Evolutionary conservation across 2,113 vertebrate genomes (phyloP).

Genomic region (Macheiramphus alcinus): DNA sequence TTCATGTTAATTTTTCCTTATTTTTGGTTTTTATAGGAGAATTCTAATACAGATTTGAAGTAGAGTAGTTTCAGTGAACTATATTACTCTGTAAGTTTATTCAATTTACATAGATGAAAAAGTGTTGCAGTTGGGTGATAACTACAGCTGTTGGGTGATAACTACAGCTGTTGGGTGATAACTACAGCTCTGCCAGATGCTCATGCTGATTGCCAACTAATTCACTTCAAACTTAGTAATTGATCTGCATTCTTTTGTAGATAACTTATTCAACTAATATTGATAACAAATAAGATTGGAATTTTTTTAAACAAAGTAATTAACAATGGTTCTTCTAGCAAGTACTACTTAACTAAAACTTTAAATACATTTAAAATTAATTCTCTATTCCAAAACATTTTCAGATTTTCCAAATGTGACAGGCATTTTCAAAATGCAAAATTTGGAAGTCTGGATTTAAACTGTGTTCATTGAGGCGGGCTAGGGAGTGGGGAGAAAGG

Average conservation of each 20-base stretch:
- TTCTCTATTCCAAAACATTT: neutral
- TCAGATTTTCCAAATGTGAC: neutral
- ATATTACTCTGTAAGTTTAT: neutral
- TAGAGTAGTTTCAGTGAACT: neutral
- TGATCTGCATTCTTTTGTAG: neutral
- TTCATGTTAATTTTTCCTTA: neutral
- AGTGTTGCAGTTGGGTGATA: neutral
- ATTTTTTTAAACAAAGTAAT: neutral
- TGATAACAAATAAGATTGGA: fast-evolving
- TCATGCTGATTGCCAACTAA: neutral
- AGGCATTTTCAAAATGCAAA: neutral
- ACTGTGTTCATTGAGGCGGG: neutral
- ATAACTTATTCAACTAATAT: neutral
- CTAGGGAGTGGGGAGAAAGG: too few relatives aligned
- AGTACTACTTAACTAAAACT: neutral
- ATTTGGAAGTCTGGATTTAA: neutral
- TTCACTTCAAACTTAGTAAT: neutral
- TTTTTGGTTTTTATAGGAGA: neutral
- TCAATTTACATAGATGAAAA: neutral
- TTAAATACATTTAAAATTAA: neutral
- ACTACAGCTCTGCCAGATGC: neutral
- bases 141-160: neutral
- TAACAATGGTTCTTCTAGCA: neutral
- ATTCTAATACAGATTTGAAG: neutral
- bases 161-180: neutral